Evolutionary conservation across 2,888 invertebrate species (phyloP), one percentile per base, ranked within the genome.

Genomic region (Mythimna albipuncta): DNA sequence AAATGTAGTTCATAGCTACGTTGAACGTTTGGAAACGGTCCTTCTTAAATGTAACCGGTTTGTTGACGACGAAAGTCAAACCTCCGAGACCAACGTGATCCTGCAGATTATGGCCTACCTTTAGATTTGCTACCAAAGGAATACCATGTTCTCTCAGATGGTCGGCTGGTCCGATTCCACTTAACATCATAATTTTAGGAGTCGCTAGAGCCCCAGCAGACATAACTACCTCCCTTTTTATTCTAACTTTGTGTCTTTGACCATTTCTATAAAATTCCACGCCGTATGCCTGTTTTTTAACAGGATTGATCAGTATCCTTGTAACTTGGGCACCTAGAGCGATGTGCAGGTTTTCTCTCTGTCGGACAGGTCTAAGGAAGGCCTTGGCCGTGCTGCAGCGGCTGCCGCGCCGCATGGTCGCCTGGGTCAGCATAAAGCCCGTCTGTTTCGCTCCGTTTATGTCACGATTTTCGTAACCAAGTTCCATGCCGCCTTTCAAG

Each of bases 101-200:
- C 91, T 99, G 99, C 64, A 99, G 95, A 90, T 99, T 98, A 86
- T 98, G 97, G 2, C 98, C 98, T 0, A 98, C 98, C 87, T 98
- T 97, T 1, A 98, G 91, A 91, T 98, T 97, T 2, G 97, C 97
- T 11, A 98, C 87, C 0, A 98, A 97, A 0, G 98, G 98, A 78
- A 99, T 98, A 7, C 97, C 97, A 79, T 98, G 97, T 73, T 97
- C 97, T 72, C 97, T 94, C 6, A 98, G 93, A 89, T 98, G 98
- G 19, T 98, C 98, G 4, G 97, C 97, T 0, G 98, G 98, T 0
- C 98, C 98, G 35, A 99, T 97, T 0, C 99, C 99, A 69, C 98
- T 99, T 11, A 99, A 91, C 99, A 99, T 98, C 82, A 99, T 96
- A 32, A 99, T 90, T 87, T 99, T 99, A 0, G 99, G 99, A 5